Evolutionary conservation across 35 echinoderm and acorn worm species (phyloP), one percentile per base, ranked within the genome.

Genomic region (Lytechinus pictus): DNA sequence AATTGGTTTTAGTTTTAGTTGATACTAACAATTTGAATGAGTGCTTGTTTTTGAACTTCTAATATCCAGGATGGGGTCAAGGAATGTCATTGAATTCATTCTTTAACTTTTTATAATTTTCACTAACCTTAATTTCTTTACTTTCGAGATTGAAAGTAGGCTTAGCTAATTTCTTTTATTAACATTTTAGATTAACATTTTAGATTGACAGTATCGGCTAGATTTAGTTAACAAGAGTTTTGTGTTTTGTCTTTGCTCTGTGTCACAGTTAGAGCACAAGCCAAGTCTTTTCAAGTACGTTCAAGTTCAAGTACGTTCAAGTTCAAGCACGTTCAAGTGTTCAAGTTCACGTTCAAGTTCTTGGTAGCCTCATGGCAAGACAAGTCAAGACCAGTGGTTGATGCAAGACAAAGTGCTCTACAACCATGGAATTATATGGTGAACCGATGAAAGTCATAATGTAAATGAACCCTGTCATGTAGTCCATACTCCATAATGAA

Each of bases 251-350:
- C 88, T 90, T 90, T 90, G 88, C 88, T 90, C 88, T 90, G 88
- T 90, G 88, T 90, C 88, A 90, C 88, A 90, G 88, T 90, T 90
- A 52, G 88, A 90, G 88, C 88, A 90, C 88, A 90, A 90, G 88
- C 52, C 88, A 90, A 90, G 88, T 24, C 88, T 52, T 90, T 90
- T 52, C 88, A 90, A 90, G 88, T 54, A 51, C 88, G 87, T 89
- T 71, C 61, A 79, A 79, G 66, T 79, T n/a, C 66, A 71, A 24
- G 66, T 24, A 79, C 16, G 14, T 79, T n/a, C 66, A 71, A 24
- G 66, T 79, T 79, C 88, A 90, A 90, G 88, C 24, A 6, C 27
- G 27, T 88, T 28, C 86, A 44, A 44, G 33, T 44, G 33, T 44
- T 44, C 33, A 88, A 88, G 88, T 54, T 90, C 29, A 90, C 12